A percentile compares a stretch with the other conserved stretches of the same genome.
Evolutionary conservation across 2,888 invertebrate genomes (phyloP).

Genomic region (Lasioglossum calceatum): DNA sequence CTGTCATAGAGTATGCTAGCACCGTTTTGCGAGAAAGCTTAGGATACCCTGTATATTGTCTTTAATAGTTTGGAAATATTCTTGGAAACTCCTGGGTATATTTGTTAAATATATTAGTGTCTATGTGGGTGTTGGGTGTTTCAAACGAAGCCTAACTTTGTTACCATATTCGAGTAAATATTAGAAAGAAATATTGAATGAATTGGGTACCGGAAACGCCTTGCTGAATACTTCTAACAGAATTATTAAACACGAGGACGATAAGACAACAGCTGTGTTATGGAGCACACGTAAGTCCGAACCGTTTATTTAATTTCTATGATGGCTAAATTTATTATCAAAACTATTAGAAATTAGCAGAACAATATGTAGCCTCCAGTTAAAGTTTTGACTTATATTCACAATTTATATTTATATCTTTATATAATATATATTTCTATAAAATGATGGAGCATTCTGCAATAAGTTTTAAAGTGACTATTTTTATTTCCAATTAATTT

Average conservation of each 20-base stretch:
- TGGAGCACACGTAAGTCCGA: neutral
- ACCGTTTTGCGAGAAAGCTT: neutral
- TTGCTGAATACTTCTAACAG: neutral
- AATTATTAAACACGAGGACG: neutral
- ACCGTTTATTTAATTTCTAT: neutral
- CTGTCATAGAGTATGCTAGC: neutral
- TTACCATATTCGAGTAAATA: neutral
- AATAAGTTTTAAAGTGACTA: neutral
- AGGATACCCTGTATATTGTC: neutral
- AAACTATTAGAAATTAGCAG: neutral
- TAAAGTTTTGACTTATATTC: neutral
- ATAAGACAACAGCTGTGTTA: neutral
- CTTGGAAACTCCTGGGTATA: neutral
- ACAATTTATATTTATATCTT: neutral
- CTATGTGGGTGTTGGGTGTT: neutral
- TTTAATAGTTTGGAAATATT: neutral
- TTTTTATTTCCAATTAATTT: neutral
- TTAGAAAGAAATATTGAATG: neutral
- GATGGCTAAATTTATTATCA: neutral
- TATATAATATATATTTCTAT: too few species aligned
- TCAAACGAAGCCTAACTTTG: neutral
- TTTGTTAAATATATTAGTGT: slow-evolving; percentile 1
- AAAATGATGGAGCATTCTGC: neutral
- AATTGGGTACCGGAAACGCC: neutral
- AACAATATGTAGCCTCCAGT: neutral